Evolutionary conservation across 2,113 vertebrate species (phyloP).

Genomic region (Protobothrops mucrosquamatus): DNA sequence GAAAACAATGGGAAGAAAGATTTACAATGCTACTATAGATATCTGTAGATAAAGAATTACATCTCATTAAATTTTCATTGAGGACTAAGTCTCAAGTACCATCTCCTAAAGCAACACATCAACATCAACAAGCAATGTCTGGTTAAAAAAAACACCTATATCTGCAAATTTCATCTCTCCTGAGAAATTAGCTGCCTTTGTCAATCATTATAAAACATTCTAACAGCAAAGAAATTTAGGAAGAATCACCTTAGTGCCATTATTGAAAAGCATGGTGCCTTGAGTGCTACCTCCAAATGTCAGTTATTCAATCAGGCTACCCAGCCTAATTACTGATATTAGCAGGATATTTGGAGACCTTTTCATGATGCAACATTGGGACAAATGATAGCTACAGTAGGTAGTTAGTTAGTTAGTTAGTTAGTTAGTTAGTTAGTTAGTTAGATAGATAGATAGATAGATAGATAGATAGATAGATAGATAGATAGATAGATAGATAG

Average conservation of each 20-base stretch:
- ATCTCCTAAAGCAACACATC: neutral
- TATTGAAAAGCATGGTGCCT: neutral
- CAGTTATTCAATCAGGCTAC: neutral
- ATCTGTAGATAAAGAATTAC: neutral
- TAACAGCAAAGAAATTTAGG: neutral
- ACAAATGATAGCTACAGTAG: neutral
- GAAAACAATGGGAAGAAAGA: neutral
- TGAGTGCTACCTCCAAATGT: neutral
- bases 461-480: too few species aligned
- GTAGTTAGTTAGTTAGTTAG: too few species aligned
- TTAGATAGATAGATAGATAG: too few species aligned
- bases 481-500: too few species aligned
- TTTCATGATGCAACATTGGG: neutral
- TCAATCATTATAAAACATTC: neutral
- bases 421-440: too few species aligned
- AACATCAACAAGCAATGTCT: neutral
- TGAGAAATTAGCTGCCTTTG: neutral
- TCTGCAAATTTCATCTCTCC: neutral
- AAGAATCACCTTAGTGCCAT: neutral
- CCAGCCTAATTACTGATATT: neutral
- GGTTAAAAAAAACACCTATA: neutral
- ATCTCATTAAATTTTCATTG: neutral
- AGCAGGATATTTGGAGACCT: neutral
- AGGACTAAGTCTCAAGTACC: neutral
- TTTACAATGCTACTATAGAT: neutral